Evolutionary conservation across 2,797 vertebrate genomes (phyloP).

Genomic region (Gymnothorax reevesii): DNA sequence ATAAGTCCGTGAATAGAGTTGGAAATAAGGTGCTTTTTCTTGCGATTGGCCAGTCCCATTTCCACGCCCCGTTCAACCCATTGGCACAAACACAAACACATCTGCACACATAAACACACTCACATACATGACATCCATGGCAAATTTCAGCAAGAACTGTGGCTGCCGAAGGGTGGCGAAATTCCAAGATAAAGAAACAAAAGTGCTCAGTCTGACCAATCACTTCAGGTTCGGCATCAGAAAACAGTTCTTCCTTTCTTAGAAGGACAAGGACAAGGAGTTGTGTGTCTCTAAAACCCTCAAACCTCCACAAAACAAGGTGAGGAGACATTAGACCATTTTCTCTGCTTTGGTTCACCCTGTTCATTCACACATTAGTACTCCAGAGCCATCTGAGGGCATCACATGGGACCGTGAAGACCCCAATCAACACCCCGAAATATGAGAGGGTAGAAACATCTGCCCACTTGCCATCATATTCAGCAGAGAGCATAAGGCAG

Average conservation of each 20-base stretch:
- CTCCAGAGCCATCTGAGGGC: neutral
- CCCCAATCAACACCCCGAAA: neutral
- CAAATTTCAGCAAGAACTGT: no score
- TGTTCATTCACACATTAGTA: neutral
- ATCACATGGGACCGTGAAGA: neutral
- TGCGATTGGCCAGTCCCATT: no score
- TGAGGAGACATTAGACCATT: neutral
- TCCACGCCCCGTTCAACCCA: no score
- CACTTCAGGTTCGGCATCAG: neutral
- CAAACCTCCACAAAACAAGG: neutral
- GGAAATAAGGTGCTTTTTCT: no score
- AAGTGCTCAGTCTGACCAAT: neutral
- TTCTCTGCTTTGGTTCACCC: neutral
- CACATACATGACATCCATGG: no score
- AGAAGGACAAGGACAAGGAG: neutral
- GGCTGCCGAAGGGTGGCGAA: neutral
- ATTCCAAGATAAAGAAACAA: neutral
- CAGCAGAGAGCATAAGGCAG: neutral
- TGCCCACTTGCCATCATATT: neutral
- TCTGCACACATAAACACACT: no score
- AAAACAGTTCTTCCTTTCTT: neutral
- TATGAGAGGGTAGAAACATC: neutral
- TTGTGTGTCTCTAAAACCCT: neutral
- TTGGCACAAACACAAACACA: no score
- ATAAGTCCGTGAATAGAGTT: no score